Percentiles rank a stretch among this genome's conserved stretches.
phyloP scores from a whole-genome alignment of 2,113 vertebrate species.

The Typhlomys cinereus region DNA sequence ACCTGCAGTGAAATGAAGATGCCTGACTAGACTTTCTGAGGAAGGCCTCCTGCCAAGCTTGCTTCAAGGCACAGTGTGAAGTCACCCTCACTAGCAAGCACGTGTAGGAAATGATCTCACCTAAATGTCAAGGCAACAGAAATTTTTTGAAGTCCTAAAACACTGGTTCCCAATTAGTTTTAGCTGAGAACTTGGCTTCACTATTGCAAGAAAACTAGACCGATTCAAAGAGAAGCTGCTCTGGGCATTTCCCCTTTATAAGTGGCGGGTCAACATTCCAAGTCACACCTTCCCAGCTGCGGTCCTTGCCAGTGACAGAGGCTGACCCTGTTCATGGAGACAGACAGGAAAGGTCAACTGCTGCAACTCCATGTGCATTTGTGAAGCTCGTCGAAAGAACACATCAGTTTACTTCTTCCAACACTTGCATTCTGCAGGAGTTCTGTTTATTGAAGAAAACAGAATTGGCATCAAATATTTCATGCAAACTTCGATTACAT shows the following conservation, averaged over 20 bases:
- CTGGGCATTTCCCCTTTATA: conserved; percentile 12
- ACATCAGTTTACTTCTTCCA: not conserved
- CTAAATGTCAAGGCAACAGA: conserved; percentile 69
- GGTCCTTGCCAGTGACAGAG: not conserved
- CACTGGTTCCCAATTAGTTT: conserved; percentile 72
- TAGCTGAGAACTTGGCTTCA: conserved; percentile 69
- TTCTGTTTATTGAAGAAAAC: conserved; percentile 37
- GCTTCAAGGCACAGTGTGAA: conserved; percentile 25
- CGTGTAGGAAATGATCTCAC: conserved; percentile 59
- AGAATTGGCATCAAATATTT: not conserved
- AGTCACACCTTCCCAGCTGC: not conserved
- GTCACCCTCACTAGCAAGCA: not conserved
- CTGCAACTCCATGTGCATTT: not conserved
- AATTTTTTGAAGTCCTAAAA: conserved; percentile 73
- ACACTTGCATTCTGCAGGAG: not conserved
- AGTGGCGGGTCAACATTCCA: not conserved
- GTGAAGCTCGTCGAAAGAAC: not conserved
- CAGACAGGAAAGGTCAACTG: not conserved
- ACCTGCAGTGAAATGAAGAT: conserved; percentile 76
- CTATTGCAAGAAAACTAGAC: conserved; percentile 74
- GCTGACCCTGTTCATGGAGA: not conserved
- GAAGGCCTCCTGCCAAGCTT: conserved; percentile 67
- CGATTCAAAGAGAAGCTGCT: conserved; percentile 66
- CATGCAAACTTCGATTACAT: not conserved
- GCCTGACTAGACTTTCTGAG: conserved; percentile 67